Evolutionary conservation across 2,797 vertebrate genomes (phyloP), one percentile per base, ranked within the genome.

Genomic region (Neosilurus hyrtlii): DNA sequence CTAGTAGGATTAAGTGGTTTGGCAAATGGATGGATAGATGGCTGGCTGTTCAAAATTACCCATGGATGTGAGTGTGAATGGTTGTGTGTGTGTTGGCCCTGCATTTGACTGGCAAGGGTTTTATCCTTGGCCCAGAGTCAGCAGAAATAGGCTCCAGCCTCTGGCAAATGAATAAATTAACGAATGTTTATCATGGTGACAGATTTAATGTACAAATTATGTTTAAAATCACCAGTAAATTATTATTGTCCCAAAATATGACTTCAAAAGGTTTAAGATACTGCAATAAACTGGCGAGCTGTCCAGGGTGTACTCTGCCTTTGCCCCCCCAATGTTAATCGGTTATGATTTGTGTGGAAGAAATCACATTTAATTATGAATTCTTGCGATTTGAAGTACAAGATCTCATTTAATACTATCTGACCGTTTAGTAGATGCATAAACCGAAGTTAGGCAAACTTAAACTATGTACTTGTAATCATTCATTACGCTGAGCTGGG

Each of bases 401-500:
- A 16, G 24, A 72, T 62, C 65, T 70, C 87, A 89, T 89, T 90
- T 89, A 91, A 88, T 83, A 81, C 26, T 59, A 43, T 66, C 73
- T 54, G 79, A 73, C 81, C 83, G 90, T 90, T 63, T 91, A 85
- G 82, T 88, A 92, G 93, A 82, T 79, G 80, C 90, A 84, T 80
- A 89, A 82, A 87, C 87, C 90, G 87, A n/a, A n/a, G n/a, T n/a
- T n/a, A n/a, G n/a, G n/a, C n/a, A n/a, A n/a, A n/a, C n/a, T 91
- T 82, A 68, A 82, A 70, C 82, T 83, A 22, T 91, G 91, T 90
- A 93, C 89, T 90, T 93, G 93, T 88, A 92, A 93, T 91, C 92
- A 86, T 86, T 90, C 89, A 94, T 93, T 93, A 93, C 93, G 93
- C 90, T 88, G 82, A 92, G 92, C 90, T 93, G 85, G 86, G 96